Conservation (phyloP, 2,797 vertebrate genomes). For the Hemibagrus guttatus region DNA sequence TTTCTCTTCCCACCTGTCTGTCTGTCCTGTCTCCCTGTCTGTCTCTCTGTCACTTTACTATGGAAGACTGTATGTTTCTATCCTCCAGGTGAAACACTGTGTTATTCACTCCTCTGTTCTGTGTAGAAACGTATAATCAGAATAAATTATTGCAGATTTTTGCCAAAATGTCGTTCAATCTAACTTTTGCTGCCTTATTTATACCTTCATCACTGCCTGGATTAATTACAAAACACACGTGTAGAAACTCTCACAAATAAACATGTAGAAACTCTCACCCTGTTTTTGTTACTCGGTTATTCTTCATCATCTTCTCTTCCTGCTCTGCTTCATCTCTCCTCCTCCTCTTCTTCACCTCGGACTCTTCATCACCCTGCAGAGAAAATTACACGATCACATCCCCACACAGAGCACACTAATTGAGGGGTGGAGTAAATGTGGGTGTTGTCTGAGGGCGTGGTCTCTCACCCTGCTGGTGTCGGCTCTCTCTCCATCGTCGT, state of each 20-base stretch:
- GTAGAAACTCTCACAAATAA: no score
- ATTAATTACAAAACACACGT: not conserved
- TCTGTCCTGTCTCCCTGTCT: not conserved
- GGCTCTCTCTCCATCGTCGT: slow-evolving; percentile 69
- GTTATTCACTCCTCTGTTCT: not conserved
- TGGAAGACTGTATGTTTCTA: no score
- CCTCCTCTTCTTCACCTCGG: slow-evolving; percentile 86
- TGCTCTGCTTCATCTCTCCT: slow-evolving; percentile 82
- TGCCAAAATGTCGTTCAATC: not conserved
- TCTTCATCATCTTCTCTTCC: slow-evolving; percentile 77
- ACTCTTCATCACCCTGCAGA: slow-evolving; percentile 79
- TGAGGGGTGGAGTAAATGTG: not conserved
- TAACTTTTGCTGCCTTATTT: not conserved
- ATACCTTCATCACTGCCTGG: not conserved
- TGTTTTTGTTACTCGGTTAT: slow-evolving; percentile 84
- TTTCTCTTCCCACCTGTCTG: not conserved
- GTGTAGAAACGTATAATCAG: not conserved
- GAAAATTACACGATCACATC: not conserved
- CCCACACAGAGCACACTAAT: not conserved
- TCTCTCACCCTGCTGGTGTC: slow-evolving; percentile 62
- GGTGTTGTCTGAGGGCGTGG: no score
- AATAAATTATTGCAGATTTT: not conserved
- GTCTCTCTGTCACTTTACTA: no score
- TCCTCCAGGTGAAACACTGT: not conserved
- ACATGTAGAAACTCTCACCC: slow-evolving; percentile 67